Conservation (phyloP, 2,113 vertebrate species). For the Malurus cyaneus region DNA sequence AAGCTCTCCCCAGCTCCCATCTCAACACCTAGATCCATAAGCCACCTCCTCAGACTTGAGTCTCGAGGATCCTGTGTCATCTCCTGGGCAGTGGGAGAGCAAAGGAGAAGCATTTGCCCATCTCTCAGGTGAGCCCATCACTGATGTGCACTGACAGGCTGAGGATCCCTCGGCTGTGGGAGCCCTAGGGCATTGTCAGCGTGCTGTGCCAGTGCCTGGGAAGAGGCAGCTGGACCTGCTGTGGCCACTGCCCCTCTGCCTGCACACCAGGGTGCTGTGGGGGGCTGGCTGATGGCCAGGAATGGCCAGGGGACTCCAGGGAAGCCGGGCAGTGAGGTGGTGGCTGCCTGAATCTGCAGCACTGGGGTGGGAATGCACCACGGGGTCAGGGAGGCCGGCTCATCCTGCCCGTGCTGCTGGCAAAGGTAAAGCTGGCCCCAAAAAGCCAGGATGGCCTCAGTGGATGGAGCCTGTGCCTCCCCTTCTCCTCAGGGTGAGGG, state of each 20-base stretch:
- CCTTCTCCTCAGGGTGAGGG: neutral
- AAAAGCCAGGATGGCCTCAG: neutral
- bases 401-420: accelerated
- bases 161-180: neutral
- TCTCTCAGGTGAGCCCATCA: neutral
- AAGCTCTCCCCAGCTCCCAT: neutral
- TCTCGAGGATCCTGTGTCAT: neutral
- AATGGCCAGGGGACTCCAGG: neutral
- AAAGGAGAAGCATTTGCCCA: neutral
- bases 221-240: neutral
- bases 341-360: neutral
- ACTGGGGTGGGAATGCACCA: accelerated
- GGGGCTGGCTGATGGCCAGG: neutral
- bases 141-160: neutral
- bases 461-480: neutral
- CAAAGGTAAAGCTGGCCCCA: neutral
- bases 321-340: neutral
- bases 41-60: neutral
- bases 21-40: neutral
- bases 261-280: neutral
- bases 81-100: neutral
- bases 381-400: accelerated
- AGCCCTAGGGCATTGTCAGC: neutral
- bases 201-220: neutral
- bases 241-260: neutral